These are phyloP conservation scores for Acleris emargana DNA, from an alignment of 2,888 invertebrate species.

Conservation along the genomic window DNA sequence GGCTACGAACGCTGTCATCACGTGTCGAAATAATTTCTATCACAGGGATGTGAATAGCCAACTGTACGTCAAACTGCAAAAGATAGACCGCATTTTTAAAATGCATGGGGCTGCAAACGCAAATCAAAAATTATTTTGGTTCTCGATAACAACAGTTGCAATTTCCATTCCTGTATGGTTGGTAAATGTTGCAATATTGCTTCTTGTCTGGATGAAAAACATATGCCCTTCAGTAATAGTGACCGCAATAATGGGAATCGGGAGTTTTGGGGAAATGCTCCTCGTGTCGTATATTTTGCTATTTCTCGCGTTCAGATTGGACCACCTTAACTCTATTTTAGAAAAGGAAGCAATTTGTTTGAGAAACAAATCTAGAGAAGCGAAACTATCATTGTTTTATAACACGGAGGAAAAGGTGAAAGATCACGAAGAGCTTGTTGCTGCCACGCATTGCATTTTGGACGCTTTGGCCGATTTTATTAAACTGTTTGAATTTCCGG, in stretches of 20 bases:
- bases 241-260: constrained; percentile 41
- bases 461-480: constrained; percentile 53
- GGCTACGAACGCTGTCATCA: constrained; percentile 43
- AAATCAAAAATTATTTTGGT: constrained; percentile 46
- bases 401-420: constrained; percentile 9
- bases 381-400: constrained; percentile 2
- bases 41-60: constrained; percentile 45
- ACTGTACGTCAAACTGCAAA: constrained; percentile 65
- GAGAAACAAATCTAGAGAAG: constrained; percentile 3
- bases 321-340: constrained; percentile 51
- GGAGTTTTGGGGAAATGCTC: constrained; percentile 49
- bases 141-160: constrained; percentile 32
- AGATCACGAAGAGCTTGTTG: constrained; percentile 42
- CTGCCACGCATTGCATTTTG: constrained; percentile 50
- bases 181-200: constrained; percentile 44
- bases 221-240: constrained; percentile 46
- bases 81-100: constrained; percentile 55
- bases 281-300: constrained; percentile 49
- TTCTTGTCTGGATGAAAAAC: constrained; percentile 43
- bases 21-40: constrained; percentile 48
- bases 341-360: constrained; percentile 32
- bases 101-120: constrained; percentile 44
- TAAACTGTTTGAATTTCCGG: constrained; percentile 54
- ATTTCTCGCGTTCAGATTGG: constrained; percentile 49
- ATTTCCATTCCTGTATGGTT: constrained; percentile 29